Evolutionary conservation across 2,888 invertebrate genomes (phyloP).

Genomic region (Phalera bucephala): DNA sequence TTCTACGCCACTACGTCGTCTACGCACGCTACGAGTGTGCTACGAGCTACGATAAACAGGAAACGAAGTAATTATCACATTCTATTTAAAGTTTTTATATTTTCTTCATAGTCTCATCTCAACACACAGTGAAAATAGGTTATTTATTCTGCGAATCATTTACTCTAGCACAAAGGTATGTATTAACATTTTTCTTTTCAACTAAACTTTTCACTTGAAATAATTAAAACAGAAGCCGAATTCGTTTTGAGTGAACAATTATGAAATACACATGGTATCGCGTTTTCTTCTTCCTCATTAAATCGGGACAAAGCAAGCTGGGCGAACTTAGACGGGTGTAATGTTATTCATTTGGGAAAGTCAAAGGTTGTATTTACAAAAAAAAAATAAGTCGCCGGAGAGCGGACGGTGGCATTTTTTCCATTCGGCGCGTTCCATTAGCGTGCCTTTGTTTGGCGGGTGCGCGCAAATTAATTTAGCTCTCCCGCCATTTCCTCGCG

Average conservation of each 20-base stretch:
- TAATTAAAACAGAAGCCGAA: conserved; percentile 61
- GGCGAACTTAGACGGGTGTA: conserved; percentile 74
- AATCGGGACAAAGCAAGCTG: conserved; percentile 69
- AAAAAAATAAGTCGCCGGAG: conserved; percentile 77
- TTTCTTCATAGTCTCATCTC: background rate
- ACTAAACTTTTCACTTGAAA: conserved; percentile 52
- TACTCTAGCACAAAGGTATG: background rate
- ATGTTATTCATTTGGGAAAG: conserved; percentile 81
- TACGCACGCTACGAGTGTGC: conserved; percentile 27
- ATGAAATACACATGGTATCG: conserved; percentile 57
- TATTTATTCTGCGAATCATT: conserved; percentile 19
- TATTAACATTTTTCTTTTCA: conserved; percentile 33
- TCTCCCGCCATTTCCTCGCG: conserved; percentile 80
- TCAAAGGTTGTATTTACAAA: conserved; percentile 81
- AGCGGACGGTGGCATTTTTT: conserved; percentile 84
- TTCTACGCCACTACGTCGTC: too few relatives aligned
- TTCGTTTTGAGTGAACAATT: conserved; percentile 67
- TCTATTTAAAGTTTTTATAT: too few relatives aligned
- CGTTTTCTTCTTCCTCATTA: conserved; percentile 70
- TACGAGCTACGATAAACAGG: conserved; percentile 31
- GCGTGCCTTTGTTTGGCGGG: conserved; percentile 83
- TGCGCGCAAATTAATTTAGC: conserved; percentile 84
- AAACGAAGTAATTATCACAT: too few relatives aligned
- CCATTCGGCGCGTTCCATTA: conserved; percentile 84
- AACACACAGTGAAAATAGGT: conserved; percentile 5